Base-by-base conservation (phyloP, 2,888 invertebrate genomes). In the Blastobasis lacticolella region DNA sequence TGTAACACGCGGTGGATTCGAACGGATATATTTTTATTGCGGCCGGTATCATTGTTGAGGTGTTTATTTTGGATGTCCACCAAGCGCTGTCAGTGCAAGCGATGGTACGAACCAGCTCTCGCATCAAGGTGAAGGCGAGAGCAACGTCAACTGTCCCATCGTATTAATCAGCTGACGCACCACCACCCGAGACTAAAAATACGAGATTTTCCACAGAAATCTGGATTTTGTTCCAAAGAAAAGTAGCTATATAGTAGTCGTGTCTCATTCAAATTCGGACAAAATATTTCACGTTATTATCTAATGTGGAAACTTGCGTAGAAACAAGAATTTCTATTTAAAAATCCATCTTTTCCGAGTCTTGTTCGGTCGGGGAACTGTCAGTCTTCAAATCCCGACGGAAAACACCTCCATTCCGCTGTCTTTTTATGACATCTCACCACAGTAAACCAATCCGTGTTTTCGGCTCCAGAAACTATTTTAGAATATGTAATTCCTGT, bases 121-220 rank as follows among this genome's bases (percentile, higher is more conserved):
- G 63, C 58, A 69, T 65, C 83, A 87, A 87, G 88, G 88, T 86
- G 84, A 87, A 86, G 88, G 87, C 81, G 73, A 79, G 40, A 59
- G 62, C 64, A 59, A 61, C 70, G 73, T 73, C 79, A 77, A 68
- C 69, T 74, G 78, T 78, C 78, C 73, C 71, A 68, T 69, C 70
- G 71, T 78, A 78, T 76, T 76, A 76, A 81, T 78, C 72, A 78
- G 73, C 64, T 76, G 74, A 77, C 75, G 75, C 73, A 73, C 67
- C 62, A 61, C 56, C 57, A 63, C 57, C 64, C 55, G 59, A 57
- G 55, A 60, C 66, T 69, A 59, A 58, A 56, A 68, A 54, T 51
- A 54, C 37, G 6, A 10, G 10, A 37, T 38, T 49, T 42, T 43
- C 5, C 37, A 37, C 5, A 46, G 45, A 40, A 49, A 9, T 44